phyloP scores from a whole-genome alignment of 2,113 vertebrate species.

The Bufo bufo region DNA sequence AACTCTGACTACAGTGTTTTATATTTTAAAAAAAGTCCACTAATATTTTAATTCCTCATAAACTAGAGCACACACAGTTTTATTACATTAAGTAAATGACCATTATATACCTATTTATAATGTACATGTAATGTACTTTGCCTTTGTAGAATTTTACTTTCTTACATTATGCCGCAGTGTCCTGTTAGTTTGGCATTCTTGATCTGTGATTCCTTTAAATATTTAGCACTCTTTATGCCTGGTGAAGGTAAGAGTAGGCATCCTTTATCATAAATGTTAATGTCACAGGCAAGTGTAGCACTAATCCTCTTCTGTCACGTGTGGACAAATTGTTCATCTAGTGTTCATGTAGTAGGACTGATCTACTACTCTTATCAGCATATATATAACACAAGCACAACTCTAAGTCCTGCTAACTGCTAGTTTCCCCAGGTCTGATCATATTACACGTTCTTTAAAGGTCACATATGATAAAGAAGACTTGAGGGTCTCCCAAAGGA shows the following conservation, averaged over 20 bases:
- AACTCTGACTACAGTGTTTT: no score
- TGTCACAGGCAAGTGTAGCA: conserved; percentile 7
- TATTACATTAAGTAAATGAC: no score
- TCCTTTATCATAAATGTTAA: background rate
- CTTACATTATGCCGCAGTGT: no score
- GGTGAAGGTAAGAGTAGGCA: background rate
- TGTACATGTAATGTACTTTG: no score
- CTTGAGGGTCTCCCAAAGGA: conserved; percentile 24
- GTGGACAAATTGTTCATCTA: conserved; percentile 35
- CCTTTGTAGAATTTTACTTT: no score
- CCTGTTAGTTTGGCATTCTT: background rate
- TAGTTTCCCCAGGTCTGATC: conserved; percentile 29
- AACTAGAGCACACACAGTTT: no score
- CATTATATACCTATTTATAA: no score
- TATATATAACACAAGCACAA: conserved; percentile 28
- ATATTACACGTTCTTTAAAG: conserved; percentile 53
- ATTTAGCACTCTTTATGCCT: background rate
- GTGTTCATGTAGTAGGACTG: background rate
- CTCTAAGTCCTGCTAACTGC: conserved; percentile 9
- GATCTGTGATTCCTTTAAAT: background rate
- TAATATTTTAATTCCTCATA: no score
- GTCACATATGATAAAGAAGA: conserved; percentile 40
- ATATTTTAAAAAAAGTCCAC: no score
- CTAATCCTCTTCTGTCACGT: background rate
- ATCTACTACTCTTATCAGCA: conserved; percentile 30